A percentile compares a stretch with the other conserved stretches of the same genome.
Conservation (phyloP, 1,140 invertebrate species). For the Zaprionus nigranus region DNA sequence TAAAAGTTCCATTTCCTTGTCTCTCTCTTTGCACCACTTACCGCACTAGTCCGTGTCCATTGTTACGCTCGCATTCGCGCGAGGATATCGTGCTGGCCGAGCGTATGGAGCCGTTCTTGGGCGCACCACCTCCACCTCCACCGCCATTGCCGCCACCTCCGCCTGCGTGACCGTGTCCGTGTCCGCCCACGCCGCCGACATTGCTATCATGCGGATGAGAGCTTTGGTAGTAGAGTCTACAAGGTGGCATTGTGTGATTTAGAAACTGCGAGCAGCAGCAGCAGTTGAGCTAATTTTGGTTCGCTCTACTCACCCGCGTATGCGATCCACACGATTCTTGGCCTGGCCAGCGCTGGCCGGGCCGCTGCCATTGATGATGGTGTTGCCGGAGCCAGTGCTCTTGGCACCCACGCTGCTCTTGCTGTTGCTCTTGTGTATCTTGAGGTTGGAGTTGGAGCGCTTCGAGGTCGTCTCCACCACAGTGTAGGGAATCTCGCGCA, state of each 20-base stretch:
- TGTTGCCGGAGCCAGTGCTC: constrained; percentile 81
- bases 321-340: constrained; percentile 80
- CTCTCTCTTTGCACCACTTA: constrained; percentile 33
- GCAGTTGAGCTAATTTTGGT: neutral
- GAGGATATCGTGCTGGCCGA: constrained; percentile 83
- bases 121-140: constrained; percentile 46
- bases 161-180: constrained; percentile 24
- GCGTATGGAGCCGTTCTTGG: constrained; percentile 82
- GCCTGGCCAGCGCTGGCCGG: constrained; percentile 67
- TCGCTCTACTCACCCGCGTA: constrained; percentile 69
- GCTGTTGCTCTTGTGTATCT: constrained; percentile 84
- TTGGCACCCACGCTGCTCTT: constrained; percentile 81
- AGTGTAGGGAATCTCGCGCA: constrained; percentile 96
- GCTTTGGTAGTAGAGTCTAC: constrained; percentile 83
- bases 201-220: constrained; percentile 78
- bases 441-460: constrained; percentile 76
- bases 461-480: constrained; percentile 90
- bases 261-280: constrained; percentile 28
- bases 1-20: too few relatives aligned
- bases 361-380: constrained; percentile 76
- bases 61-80: constrained; percentile 79
- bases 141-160: constrained; percentile 41
- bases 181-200: constrained; percentile 42
- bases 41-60: constrained; percentile 72
- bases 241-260: constrained; percentile 38